Evolutionary conservation across 2,797 vertebrate genomes (phyloP).

Genomic region (Myotis planiceps): DNA sequence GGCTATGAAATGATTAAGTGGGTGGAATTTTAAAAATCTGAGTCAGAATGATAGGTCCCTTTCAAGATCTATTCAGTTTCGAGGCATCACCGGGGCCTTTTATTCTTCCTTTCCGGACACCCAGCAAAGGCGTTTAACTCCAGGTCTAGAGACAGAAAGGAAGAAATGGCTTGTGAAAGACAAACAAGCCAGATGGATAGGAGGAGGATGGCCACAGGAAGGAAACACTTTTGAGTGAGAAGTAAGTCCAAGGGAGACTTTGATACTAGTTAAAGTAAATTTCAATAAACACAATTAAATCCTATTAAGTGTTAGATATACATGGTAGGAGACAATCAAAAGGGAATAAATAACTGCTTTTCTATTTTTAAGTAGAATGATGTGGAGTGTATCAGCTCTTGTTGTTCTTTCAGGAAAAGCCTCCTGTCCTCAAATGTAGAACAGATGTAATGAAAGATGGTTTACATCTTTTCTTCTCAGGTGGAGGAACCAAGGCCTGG

Average conservation of each 20-base stretch:
- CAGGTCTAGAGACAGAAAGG: not conserved
- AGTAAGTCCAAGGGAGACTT: not conserved
- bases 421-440: not conserved
- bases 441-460: not conserved
- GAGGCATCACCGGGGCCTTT: not conserved
- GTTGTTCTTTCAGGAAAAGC: not conserved
- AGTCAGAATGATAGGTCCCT: not conserved
- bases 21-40: not conserved
- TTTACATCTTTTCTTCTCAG: not conserved
- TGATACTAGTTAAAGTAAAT: not conserved
- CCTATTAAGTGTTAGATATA: not conserved
- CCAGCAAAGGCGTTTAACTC: rapidly evolving
- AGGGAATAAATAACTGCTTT: not conserved
- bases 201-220: not conserved
- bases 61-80: not conserved
- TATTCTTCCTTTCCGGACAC: not conserved
- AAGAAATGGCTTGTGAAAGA: not conserved
- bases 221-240: not conserved
- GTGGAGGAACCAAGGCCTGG: not conserved
- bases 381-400: not conserved
- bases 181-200: not conserved
- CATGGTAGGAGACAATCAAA: not conserved
- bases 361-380: not conserved
- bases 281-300: not conserved
- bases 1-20: not conserved